Conservation (phyloP, 2,113 vertebrate genomes). For the Malurus elegans region DNA sequence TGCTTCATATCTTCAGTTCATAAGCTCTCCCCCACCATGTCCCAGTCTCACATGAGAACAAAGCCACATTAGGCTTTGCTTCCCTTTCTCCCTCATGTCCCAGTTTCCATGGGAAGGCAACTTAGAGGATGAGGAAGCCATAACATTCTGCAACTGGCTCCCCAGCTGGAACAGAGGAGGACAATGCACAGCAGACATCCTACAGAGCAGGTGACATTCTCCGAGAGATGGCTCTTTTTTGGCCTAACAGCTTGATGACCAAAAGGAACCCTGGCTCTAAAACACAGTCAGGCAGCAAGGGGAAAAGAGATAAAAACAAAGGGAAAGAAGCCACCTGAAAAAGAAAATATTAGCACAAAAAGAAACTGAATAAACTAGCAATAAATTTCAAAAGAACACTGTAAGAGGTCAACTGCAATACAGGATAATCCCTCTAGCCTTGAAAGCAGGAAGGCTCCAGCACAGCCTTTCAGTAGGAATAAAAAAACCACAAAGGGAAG, state of each 20-base stretch:
- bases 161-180: neutral
- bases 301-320: neutral
- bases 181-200: neutral
- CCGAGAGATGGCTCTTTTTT: neutral
- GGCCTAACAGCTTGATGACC: neutral
- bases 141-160: neutral
- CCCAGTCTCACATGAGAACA: neutral
- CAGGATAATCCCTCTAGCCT: neutral
- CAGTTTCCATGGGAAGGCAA: neutral
- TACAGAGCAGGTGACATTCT: neutral
- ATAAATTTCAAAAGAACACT: neutral
- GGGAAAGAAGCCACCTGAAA: neutral
- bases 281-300: neutral
- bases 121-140: neutral
- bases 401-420: neutral
- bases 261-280: neutral
- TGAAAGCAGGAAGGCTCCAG: neutral
- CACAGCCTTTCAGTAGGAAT: neutral
- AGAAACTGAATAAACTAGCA: neutral
- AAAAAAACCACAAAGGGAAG: neutral
- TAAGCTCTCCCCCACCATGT: neutral
- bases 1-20: neutral
- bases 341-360: neutral
- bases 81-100: neutral
- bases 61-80: neutral